Evolutionary conservation across 2,888 invertebrate genomes (phyloP), one percentile per base, ranked within the genome.

Genomic region (Cabera pusaria): DNA sequence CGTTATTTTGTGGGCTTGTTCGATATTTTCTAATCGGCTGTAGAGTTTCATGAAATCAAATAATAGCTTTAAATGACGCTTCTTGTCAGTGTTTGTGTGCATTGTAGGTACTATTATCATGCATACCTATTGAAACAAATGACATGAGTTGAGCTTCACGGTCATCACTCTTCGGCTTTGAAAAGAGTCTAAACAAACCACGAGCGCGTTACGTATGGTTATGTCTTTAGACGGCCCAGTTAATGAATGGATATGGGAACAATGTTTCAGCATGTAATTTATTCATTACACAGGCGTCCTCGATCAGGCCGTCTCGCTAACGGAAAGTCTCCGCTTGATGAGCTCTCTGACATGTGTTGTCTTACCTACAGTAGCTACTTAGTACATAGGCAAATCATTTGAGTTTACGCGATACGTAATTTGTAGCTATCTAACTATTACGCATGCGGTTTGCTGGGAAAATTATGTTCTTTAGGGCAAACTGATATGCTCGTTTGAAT

Each of bases 251-350:
- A 67, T 69, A 78, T 83, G 68, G 79, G 76, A 74, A 87, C 85
- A 87, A 84, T 86, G 83, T 86, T 85, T 83, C 82, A 84, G 84
- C 85, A 83, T 87, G 87, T 87, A 87, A 87, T 87, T 87, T 88
- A 87, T 88, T 86, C 87, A 87, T 87, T 82, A 84, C 75, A 79
- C 84, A 81, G 75, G 64, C 83, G 86, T 81, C 84, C 85, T 85
- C 86, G 82, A 82, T 85, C 82, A 82, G 69, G 52, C 56, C 67
- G 64, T 52, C 59, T 63, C 62, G 63, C 59, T 70, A 77, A 69
- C 79, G 82, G 85, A 85, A 84, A 83, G 75, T 83, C 83, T 80
- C 83, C 79, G 73, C 64, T 54, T 71, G 72, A 72, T 77, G 72
- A 74, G 71, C 66, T 74, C 62, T 59, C 49, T 69, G 65, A 68